These are phyloP conservation scores for Isichthys henryi DNA, from an alignment of 2,113 vertebrate genomes.

Conservation along the genomic window DNA sequence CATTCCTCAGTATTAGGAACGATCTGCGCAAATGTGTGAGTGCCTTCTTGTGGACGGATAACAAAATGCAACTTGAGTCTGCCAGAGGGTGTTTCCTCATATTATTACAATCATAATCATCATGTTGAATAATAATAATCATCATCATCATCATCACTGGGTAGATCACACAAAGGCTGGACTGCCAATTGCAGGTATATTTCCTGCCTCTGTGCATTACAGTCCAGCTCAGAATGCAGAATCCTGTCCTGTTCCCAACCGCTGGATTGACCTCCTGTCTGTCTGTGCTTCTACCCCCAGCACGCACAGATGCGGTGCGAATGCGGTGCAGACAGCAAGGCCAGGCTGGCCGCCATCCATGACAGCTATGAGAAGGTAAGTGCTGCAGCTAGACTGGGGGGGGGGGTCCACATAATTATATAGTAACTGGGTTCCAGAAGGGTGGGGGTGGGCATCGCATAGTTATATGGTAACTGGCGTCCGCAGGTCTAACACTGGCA, in stretches of 20 bases:
- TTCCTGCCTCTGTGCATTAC: not conserved
- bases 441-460: not conserved
- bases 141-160: not conserved
- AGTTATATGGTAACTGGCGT: not conserved
- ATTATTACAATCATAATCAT: not conserved
- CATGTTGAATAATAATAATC: not conserved
- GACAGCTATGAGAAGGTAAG: slow-evolving; percentile 51
- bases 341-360: slow-evolving; percentile 41
- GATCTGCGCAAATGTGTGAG: slow-evolving; percentile 71
- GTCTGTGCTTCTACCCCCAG: slow-evolving; percentile 10
- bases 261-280: not conserved
- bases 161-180: not conserved
- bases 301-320: slow-evolving; percentile 49
- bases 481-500: not conserved
- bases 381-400: not conserved
- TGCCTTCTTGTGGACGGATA: not conserved
- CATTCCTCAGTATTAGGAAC: slow-evolving; percentile 67
- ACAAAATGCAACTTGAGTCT: not conserved
- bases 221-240: not conserved
- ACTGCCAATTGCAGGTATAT: not conserved
- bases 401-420: not conserved
- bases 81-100: not conserved
- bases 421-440: not conserved
- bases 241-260: not conserved
- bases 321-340: slow-evolving; percentile 49